These are phyloP conservation scores for Lordiphosa mommai DNA, from an alignment of 1,140 invertebrate genomes.

Conservation along the genomic window DNA sequence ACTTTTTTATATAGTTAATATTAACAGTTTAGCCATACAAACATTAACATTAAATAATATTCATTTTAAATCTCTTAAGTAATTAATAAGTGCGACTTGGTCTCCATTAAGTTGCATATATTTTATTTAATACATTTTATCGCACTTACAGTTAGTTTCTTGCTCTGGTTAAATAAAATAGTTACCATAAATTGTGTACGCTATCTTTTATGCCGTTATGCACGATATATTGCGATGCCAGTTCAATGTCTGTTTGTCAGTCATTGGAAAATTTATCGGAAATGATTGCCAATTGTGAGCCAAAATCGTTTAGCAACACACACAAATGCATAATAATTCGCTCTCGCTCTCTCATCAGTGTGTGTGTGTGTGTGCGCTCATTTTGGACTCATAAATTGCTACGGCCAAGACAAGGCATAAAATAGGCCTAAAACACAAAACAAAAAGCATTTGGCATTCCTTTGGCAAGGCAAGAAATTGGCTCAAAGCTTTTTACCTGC, in stretches of 20 bases:
- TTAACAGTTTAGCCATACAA: too few species aligned
- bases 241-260: slow-evolving; percentile 9
- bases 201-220: neutral
- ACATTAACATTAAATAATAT: too few species aligned
- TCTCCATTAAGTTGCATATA: too few species aligned
- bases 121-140: too few species aligned
- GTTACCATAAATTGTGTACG: neutral
- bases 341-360: neutral
- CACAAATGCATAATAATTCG: neutral
- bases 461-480: slow-evolving; percentile 5
- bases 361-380: neutral
- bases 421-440: slow-evolving; percentile 6
- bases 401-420: slow-evolving; percentile 7
- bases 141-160: slow-evolving; percentile 13
- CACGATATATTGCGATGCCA: slow-evolving; percentile 5
- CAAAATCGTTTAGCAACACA: slow-evolving; percentile 2
- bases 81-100: too few species aligned
- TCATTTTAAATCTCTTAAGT: too few species aligned
- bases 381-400: slow-evolving; percentile 10
- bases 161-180: neutral
- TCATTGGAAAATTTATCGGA: slow-evolving; percentile 11
- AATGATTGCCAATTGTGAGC: slow-evolving; percentile 10
- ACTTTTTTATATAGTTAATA: too few species aligned
- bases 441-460: slow-evolving; percentile 9
- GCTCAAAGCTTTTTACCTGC: slow-evolving; percentile 8